These are phyloP conservation scores for Coracias cyanogaster DNA, from an alignment of 2,797 vertebrate species.

Conservation along the genomic window DNA sequence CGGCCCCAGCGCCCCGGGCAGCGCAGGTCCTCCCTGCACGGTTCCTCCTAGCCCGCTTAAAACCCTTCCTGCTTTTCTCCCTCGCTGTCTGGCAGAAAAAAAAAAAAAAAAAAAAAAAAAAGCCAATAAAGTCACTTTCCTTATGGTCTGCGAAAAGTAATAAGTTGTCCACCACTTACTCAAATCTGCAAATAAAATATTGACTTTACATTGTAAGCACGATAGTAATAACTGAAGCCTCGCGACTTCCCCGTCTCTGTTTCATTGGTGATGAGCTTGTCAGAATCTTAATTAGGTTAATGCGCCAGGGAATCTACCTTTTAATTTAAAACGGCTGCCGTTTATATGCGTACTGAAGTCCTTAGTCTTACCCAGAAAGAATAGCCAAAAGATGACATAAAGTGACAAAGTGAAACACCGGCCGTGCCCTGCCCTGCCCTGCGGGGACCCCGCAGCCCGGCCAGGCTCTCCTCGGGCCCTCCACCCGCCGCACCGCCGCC, in stretches of 20 bases:
- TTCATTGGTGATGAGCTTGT: accelerated
- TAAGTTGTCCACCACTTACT: not conserved
- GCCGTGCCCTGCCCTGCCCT: not conserved
- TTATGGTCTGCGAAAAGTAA: not conserved
- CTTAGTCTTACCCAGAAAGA: not conserved
- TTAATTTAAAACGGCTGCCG: not conserved
- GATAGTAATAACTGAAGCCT: accelerated
- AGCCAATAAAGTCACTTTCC: not conserved
- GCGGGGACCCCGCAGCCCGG: not conserved
- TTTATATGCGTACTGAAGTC: not conserved
- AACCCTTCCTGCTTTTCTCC: too few relatives aligned
- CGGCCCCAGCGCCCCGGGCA: not conserved
- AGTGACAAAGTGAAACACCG: not conserved
- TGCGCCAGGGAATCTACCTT: not conserved
- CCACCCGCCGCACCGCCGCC: not conserved
- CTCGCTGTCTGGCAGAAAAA: not conserved
- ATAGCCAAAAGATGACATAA: not conserved
- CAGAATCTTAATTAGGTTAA: not conserved
- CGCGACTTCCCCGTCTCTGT: not conserved
- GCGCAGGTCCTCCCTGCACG: not conserved
- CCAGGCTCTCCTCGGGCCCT: not conserved
- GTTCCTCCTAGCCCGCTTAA: not conserved
- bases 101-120: not conserved
- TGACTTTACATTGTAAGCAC: accelerated
- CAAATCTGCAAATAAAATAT: not conserved